Evolutionary conservation across 2,113 vertebrate genomes (phyloP).

Genomic region (Cisticola juncidis): DNA sequence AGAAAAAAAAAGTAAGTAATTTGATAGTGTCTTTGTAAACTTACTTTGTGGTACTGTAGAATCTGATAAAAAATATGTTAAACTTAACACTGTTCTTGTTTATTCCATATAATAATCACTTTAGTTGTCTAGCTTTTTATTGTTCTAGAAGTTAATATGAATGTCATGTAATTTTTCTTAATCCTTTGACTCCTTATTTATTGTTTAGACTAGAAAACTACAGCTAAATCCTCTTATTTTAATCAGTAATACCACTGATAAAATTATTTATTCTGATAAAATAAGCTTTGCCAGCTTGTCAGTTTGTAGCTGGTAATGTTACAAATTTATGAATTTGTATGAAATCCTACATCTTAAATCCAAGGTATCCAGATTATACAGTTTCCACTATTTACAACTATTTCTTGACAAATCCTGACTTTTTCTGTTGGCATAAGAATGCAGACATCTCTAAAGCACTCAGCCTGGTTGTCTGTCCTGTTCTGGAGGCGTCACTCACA

Average conservation of each 20-base stretch:
- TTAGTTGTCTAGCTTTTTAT: neutral
- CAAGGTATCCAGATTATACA: neutral
- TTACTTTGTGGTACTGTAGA: neutral
- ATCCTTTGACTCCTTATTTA: neutral
- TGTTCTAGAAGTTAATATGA: neutral
- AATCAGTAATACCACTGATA: neutral
- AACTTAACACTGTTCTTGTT: neutral
- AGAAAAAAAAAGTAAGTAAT: slow-evolving; percentile 86
- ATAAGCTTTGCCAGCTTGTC: neutral
- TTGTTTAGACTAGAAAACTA: neutral
- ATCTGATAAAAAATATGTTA: neutral
- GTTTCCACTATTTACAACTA: neutral
- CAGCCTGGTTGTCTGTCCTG: neutral
- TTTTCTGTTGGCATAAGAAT: neutral
- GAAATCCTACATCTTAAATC: neutral
- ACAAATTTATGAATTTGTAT: neutral
- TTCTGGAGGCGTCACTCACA: neutral
- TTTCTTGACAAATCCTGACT: neutral
- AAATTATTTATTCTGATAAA: neutral
- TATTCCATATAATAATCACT: neutral
- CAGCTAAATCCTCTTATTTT: neutral
- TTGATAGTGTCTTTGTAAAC: neutral
- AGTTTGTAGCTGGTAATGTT: neutral
- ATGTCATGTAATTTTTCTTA: neutral
- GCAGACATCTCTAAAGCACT: neutral